Base-by-base conservation (phyloP, 2,888 invertebrate species). In the Geotrupes spiniger region DNA sequence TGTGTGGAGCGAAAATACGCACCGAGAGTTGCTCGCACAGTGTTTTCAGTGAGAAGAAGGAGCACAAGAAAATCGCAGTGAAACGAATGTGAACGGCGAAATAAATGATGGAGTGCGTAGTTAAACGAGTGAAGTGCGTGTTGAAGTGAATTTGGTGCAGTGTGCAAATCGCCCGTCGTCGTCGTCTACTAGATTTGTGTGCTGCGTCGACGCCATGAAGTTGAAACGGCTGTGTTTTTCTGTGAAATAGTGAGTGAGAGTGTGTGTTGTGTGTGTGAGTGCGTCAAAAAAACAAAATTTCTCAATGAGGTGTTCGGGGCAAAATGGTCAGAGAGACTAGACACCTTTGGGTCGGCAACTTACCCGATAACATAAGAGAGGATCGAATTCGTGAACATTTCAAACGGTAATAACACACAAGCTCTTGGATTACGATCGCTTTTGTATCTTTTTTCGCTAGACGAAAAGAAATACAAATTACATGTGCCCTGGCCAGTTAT, bases 271-370 rank as follows among this genome's bases (percentile, higher is more conserved):
- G 61, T 60, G 53, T 56, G 58, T 57, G 61, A 57, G 60, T 76
- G 77, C 77, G 76, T 49, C 56, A 50, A 53, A 79, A 80, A 80
- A 79, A 79, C 71, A 80, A 78, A 79, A 82, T 83, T 82, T 85
- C 87, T 85, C 69, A 85, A 89, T 89, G 89, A 88, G 88, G 90
- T 87, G 87, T 86, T 85, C 81, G 87, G 87, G 87, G 88, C 90
- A 93, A 90, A 89, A 97, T 97, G 97, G 96, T 97, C 89, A 95
- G 96, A 89, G 95, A 96, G 93, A 95, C 95, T 87, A 92, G 96
- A 87, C 95, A 97, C 85, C 89, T 97, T 85, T 95, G 95, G 93
- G 94, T 97, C 87, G 96, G 95, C 88, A 96, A 95, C 87, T 91
- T 97, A 87, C 95, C 96, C 89, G 95, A 95, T 85, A 94, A 92